Evolutionary conservation across 1,140 invertebrate genomes (phyloP).

Genomic region (Meloidogyne exigua): DNA sequence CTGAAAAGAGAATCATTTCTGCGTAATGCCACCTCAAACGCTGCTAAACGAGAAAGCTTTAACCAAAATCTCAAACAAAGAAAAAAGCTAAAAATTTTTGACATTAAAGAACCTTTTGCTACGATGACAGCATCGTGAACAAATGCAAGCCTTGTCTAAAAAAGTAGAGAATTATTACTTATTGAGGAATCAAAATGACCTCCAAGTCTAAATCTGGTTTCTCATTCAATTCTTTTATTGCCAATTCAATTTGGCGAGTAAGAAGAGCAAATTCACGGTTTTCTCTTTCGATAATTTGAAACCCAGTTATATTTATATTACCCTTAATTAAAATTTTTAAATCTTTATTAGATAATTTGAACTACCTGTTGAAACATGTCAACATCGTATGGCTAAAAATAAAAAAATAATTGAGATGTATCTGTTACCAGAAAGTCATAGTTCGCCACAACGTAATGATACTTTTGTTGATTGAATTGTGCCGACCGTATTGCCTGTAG

Average conservation of each 20-base stretch:
- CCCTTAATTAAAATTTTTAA: conserved; percentile 58
- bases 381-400: conserved; percentile 64
- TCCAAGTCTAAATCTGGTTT: conserved; percentile 36
- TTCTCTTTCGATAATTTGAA: conserved; percentile 60
- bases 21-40: conserved; percentile 48
- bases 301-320: conserved; percentile 66
- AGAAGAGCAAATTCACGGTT: conserved; percentile 33
- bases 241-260: conserved; percentile 34
- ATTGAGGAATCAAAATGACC: conserved; percentile 18
- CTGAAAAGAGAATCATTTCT: conserved; percentile 62
- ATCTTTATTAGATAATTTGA: not conserved
- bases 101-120: conserved; percentile 33
- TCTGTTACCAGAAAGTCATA: conserved; percentile 35
- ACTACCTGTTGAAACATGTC: conserved; percentile 58
- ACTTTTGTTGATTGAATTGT: conserved; percentile 61
- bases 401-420: not conserved
- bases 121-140: conserved; percentile 61
- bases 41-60: conserved; percentile 24
- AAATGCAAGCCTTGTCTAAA: conserved; percentile 56
- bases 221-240: conserved; percentile 22
- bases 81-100: too few species aligned
- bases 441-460: conserved; percentile 61
- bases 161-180: conserved; percentile 25
- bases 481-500: conserved; percentile 58
- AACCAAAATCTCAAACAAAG: too few species aligned